Evolutionary conservation across 2,888 invertebrate species (phyloP).

Genomic region (Drosophila kanekoi): DNA sequence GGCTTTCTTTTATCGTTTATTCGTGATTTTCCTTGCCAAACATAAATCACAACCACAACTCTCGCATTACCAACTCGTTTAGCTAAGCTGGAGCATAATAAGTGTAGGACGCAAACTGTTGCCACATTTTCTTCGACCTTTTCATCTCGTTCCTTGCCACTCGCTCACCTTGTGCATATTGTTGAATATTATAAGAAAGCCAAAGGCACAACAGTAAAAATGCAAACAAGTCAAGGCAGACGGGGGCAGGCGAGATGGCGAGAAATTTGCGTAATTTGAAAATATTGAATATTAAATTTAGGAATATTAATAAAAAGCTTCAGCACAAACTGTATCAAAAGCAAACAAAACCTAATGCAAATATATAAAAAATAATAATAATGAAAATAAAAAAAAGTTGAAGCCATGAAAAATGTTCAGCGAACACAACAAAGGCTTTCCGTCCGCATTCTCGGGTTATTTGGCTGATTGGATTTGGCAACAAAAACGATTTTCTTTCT

Average conservation of each 20-base stretch:
- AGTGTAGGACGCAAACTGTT: slow-evolving; percentile 69
- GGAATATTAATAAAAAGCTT: slow-evolving; percentile 58
- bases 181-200: slow-evolving; percentile 66
- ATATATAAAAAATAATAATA: slow-evolving; percentile 52
- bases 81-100: slow-evolving; percentile 64
- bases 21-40: slow-evolving; percentile 16
- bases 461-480: slow-evolving; percentile 63
- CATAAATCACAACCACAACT: slow-evolving; percentile 55
- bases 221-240: slow-evolving; percentile 36
- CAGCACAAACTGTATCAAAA: slow-evolving; percentile 41
- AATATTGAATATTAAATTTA: slow-evolving; percentile 75
- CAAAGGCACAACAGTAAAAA: slow-evolving; percentile 61
- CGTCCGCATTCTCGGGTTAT: slow-evolving; percentile 31
- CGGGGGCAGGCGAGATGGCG: slow-evolving; percentile 20
- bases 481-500: slow-evolving; percentile 19
- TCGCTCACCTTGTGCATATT: slow-evolving; percentile 53
- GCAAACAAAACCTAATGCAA: slow-evolving; percentile 60
- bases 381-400: slow-evolving; percentile 54
- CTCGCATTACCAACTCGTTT: slow-evolving; percentile 73
- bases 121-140: slow-evolving; percentile 66
- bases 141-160: slow-evolving; percentile 7
- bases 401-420: slow-evolving; percentile 22
- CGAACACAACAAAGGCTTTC: slow-evolving; percentile 62
- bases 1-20: slow-evolving; percentile 14
- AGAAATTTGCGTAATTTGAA: slow-evolving; percentile 72